Conservation (phyloP, 2,888 invertebrate genomes). For the Mactromeris polynyma region DNA sequence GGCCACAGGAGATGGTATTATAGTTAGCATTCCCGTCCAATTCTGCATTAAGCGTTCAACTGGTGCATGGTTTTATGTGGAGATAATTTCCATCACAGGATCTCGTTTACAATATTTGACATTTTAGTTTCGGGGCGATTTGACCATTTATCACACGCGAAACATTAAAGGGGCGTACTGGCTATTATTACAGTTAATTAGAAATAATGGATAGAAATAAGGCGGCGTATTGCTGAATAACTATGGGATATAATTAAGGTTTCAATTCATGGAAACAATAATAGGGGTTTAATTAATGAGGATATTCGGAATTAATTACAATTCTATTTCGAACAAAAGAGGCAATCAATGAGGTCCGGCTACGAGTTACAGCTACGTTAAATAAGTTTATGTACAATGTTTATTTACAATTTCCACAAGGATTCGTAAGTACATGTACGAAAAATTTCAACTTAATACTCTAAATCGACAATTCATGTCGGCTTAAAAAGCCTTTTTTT, state of each 20-base stretch:
- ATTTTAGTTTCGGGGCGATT: conserved; percentile 26
- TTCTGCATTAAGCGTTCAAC: background rate
- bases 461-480: too few relatives aligned
- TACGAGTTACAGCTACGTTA: background rate
- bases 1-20: too few relatives aligned
- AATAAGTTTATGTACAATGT: too few relatives aligned
- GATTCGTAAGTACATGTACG: too few relatives aligned
- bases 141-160: conserved; percentile 30
- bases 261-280: conserved; percentile 23
- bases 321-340: background rate
- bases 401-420: too few relatives aligned
- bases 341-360: background rate
- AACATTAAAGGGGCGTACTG: conserved; percentile 32
- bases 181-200: conserved; percentile 23
- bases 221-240: background rate
- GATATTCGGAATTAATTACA: conserved; percentile 7
- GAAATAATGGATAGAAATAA: conserved; percentile 27
- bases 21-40: background rate
- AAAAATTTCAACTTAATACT: too few relatives aligned
- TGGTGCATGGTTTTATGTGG: background rate
- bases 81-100: background rate
- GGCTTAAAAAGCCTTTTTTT: too few relatives aligned
- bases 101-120: conserved; percentile 13
- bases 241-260: background rate
- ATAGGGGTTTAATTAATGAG: conserved; percentile 42